A percentile compares a stretch with the other conserved stretches of the same genome.
phyloP scores from a whole-genome alignment of 92 coral and sea anemone species.

The Pocillopora grandis region DNA sequence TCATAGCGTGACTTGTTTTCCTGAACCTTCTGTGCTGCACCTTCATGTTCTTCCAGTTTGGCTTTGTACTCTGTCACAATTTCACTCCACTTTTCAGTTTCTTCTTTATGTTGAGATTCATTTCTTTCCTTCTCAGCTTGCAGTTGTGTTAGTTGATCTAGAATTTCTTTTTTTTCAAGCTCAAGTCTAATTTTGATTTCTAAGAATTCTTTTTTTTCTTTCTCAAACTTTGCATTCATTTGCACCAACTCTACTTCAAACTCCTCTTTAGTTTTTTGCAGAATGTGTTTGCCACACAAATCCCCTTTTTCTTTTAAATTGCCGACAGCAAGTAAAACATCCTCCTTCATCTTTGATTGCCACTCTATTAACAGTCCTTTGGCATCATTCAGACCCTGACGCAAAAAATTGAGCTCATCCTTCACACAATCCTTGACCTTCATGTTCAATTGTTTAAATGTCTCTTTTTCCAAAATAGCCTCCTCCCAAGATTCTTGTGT shows the following conservation, averaged over 20 bases:
- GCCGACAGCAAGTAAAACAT: conserved; percentile 25
- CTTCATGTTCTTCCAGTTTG: conserved; percentile 71
- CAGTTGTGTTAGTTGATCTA: conserved; percentile 47
- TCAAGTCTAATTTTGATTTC: conserved; percentile 36
- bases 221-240: conserved; percentile 45
- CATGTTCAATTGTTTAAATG: conserved; percentile 22
- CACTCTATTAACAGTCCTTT: conserved; percentile 32
- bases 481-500: conserved; percentile 37
- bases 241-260: conserved; percentile 32
- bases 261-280: conserved; percentile 49
- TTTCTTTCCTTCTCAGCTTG: conserved; percentile 47
- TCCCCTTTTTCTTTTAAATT: conserved; percentile 40
- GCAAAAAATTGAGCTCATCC: conserved; percentile 36
- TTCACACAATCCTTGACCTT: conserved; percentile 44
- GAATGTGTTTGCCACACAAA: conserved; percentile 22
- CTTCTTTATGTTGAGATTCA: conserved; percentile 47
- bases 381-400: conserved; percentile 42
- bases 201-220: conserved; percentile 47
- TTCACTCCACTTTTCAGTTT: conserved; percentile 40
- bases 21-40: conserved; percentile 51
- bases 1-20: conserved; percentile 73
- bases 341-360: conserved; percentile 32
- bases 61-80: conserved; percentile 50
- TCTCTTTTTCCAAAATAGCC: conserved; percentile 23
- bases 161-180: conserved; percentile 20